A percentile compares a stretch with the other conserved stretches of the same genome.
Evolutionary conservation across 1,140 invertebrate species (phyloP).

Genomic region (Drosophila carrolli): DNA sequence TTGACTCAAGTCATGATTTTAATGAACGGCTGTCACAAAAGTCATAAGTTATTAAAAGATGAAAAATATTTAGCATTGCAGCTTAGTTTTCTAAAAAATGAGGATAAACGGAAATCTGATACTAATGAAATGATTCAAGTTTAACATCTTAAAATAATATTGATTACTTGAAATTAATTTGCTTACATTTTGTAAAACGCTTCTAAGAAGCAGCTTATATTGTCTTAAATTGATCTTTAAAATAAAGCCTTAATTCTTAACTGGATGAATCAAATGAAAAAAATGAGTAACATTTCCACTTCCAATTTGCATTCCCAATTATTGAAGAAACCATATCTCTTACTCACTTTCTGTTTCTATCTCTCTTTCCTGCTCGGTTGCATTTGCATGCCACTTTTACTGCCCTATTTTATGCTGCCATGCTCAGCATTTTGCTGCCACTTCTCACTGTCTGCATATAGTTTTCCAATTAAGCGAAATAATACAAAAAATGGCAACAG

Average conservation of each 20-base stretch:
- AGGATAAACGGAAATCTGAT: too few relatives aligned
- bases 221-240: not conserved
- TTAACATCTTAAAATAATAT: too few relatives aligned
- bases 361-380: slow-evolving; percentile 5
- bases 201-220: too few relatives aligned
- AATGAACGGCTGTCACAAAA: too few relatives aligned
- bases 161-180: too few relatives aligned
- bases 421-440: slow-evolving; percentile 25
- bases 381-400: slow-evolving; percentile 14
- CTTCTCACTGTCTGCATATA: slow-evolving; percentile 48
- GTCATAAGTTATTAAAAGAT: too few relatives aligned
- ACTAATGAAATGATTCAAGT: too few relatives aligned
- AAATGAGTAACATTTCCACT: not conserved
- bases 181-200: too few relatives aligned
- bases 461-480: slow-evolving; percentile 72
- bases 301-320: slow-evolving; percentile 25
- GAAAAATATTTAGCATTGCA: too few relatives aligned
- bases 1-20: too few relatives aligned
- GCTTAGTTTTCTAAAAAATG: too few relatives aligned
- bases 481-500: slow-evolving; percentile 35
- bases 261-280: not conserved
- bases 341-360: not conserved
- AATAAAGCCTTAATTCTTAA: not conserved
- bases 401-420: slow-evolving; percentile 19
- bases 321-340: slow-evolving; percentile 4